Percentiles rank a stretch among this genome's conserved stretches.
Evolutionary conservation across 64 coral and sea anemone genomes (phyloP).

Genomic region (Stylophora pistillata): DNA sequence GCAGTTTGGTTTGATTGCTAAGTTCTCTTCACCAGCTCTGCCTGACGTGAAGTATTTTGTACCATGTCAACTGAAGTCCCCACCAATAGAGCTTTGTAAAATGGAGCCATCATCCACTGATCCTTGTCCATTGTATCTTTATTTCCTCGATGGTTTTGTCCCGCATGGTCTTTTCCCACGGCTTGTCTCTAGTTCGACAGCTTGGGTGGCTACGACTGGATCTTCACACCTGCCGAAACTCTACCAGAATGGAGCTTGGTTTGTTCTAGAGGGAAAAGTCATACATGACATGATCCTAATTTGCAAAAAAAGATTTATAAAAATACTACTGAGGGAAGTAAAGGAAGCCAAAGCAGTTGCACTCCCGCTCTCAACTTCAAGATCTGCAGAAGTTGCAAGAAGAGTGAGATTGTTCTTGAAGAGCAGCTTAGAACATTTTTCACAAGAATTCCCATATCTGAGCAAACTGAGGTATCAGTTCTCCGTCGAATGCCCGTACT

Average conservation of each 20-base stretch:
- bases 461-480: background rate
- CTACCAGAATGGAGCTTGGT: background rate
- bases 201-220: background rate
- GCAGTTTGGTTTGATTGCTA: conserved; percentile 28
- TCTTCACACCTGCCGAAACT: background rate
- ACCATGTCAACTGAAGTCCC: conserved; percentile 15
- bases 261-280: background rate
- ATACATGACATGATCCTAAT: background rate
- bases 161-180: conserved; percentile 23
- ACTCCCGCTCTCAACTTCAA: background rate
- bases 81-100: conserved; percentile 10
- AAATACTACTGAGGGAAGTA: background rate
- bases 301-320: background rate
- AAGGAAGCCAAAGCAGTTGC: background rate
- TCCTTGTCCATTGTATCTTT: conserved; percentile 29
- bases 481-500: background rate
- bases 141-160: conserved; percentile 15
- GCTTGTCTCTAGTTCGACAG: conserved; percentile 17
- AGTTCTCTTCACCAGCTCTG: background rate
- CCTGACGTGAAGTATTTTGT: conserved; percentile 18
- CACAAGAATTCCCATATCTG: background rate
- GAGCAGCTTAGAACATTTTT: background rate
- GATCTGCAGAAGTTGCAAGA: background rate
- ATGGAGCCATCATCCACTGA: conserved; percentile 4
- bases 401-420: background rate